A percentile compares a stretch with the other conserved stretches of the same genome.
These are phyloP conservation scores for Dryococelus australis DNA, from an alignment of 2,888 invertebrate species.

Conservation along the genomic window DNA sequence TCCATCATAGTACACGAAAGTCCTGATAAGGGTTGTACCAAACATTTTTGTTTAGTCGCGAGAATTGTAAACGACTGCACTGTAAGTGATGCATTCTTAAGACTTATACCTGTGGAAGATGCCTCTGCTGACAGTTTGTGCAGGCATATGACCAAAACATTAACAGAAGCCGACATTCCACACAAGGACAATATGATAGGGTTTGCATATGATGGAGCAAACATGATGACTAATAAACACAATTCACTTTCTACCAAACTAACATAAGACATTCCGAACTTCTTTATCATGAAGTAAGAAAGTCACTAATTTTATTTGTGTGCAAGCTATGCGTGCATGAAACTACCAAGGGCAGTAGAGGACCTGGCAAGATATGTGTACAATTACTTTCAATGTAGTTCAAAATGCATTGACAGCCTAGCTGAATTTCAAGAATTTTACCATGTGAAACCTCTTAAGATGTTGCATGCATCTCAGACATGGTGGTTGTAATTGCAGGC, in stretches of 20 bases:
- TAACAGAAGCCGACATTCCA: no score
- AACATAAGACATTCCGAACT: conserved; percentile 51
- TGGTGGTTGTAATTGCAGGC: no score
- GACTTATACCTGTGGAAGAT: conserved; percentile 48
- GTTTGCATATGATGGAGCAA: no score
- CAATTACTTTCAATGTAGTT: no score
- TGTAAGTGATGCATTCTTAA: no score
- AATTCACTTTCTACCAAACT: no score
- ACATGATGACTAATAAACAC: conserved; percentile 53
- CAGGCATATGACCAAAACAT: conserved; percentile 48
- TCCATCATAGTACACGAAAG: conserved; percentile 49
- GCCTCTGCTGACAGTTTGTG: conserved; percentile 33
- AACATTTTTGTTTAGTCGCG: conserved; percentile 50
- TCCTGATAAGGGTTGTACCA: conserved; percentile 49
- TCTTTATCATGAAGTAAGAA: conserved; percentile 53
- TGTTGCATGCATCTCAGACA: no score
- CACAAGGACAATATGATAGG: no score
- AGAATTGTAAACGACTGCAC: conserved; percentile 35
- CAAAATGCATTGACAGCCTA: no score
- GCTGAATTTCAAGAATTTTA: no score
- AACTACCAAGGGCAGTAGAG: conserved; percentile 52
- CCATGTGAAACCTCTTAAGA: no score
- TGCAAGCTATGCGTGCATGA: conserved; percentile 52
- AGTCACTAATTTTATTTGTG: conserved; percentile 47
- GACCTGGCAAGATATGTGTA: no score